A percentile compares a stretch with the other conserved stretches of the same genome.
phyloP scores from a whole-genome alignment of 2,113 vertebrate genomes.

The Passer domesticus region DNA sequence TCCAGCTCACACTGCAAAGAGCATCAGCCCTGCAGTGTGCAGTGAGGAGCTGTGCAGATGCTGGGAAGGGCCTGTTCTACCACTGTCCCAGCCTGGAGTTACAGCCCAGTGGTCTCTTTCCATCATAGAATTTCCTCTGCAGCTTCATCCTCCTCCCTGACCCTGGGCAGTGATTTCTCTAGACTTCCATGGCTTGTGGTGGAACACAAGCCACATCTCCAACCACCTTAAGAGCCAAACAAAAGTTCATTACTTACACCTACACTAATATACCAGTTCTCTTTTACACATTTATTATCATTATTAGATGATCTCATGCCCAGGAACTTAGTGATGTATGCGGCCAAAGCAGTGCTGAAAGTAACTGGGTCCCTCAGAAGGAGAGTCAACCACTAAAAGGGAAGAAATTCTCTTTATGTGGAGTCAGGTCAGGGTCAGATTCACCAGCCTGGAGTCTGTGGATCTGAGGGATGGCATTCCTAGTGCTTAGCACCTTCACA shows the following conservation, averaged over 20 bases:
- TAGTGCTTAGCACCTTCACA: not conserved
- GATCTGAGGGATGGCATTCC: not conserved
- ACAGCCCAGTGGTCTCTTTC: not conserved
- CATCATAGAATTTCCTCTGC: not conserved
- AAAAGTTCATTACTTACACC: not conserved
- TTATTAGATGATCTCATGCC: not conserved
- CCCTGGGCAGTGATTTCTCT: not conserved
- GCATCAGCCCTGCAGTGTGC: not conserved
- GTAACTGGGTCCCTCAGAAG: not conserved
- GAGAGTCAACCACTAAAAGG: not conserved
- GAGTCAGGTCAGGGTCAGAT: not conserved
- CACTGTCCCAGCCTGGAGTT: not conserved
- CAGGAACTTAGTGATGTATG: not conserved
- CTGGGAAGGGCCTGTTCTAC: not conserved
- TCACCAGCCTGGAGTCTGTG: not conserved
- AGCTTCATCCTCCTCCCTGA: not conserved
- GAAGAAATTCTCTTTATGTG: not conserved
- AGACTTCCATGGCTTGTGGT: not conserved
- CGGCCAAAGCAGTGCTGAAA: not conserved
- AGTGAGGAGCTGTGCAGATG: not conserved
- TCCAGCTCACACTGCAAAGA: not conserved
- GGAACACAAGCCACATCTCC: not conserved
- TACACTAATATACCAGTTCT: not conserved
- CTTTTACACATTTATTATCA: not conserved
- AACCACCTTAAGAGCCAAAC: not conserved